Percentiles rank a stretch among this genome's conserved stretches.
These are phyloP conservation scores for Lamprologus tigripictilis DNA, from an alignment of 2,113 vertebrate genomes.

Conservation along the genomic window DNA sequence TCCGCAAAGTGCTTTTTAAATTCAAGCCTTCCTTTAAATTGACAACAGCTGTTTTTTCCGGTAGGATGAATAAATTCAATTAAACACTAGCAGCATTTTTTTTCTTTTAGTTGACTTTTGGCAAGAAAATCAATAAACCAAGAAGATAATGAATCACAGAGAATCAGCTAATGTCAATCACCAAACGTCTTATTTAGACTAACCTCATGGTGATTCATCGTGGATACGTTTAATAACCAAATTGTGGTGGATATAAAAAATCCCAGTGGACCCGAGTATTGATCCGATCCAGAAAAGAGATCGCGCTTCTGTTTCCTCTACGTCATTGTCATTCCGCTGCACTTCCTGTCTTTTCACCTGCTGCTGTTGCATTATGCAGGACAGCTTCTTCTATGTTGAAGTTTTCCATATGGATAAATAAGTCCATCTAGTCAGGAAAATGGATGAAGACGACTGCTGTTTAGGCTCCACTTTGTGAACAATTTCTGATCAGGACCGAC, in stretches of 20 bases:
- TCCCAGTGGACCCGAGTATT: background rate
- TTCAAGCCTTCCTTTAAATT: background rate
- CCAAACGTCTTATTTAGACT: background rate
- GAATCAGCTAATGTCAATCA: background rate
- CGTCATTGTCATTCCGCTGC: background rate
- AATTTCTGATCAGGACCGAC: background rate
- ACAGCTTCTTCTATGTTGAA: background rate
- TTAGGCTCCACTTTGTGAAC: background rate
- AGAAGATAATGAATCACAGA: background rate
- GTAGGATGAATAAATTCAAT: background rate
- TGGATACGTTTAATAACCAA: background rate
- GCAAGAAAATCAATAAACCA: slow-evolving; percentile 23
- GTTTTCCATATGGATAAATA: background rate
- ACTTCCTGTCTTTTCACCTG: background rate
- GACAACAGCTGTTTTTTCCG: background rate
- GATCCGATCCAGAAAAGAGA: background rate
- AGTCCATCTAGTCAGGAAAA: background rate
- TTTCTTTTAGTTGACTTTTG: background rate
- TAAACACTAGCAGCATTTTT: background rate
- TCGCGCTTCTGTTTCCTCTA: background rate
- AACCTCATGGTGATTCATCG: background rate
- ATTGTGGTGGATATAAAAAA: background rate
- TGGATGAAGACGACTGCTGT: background rate
- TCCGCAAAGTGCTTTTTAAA: background rate
- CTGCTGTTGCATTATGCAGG: background rate